Evolutionary conservation across 2,888 invertebrate species (phyloP).

Genomic region (Spilarctia lutea): DNA sequence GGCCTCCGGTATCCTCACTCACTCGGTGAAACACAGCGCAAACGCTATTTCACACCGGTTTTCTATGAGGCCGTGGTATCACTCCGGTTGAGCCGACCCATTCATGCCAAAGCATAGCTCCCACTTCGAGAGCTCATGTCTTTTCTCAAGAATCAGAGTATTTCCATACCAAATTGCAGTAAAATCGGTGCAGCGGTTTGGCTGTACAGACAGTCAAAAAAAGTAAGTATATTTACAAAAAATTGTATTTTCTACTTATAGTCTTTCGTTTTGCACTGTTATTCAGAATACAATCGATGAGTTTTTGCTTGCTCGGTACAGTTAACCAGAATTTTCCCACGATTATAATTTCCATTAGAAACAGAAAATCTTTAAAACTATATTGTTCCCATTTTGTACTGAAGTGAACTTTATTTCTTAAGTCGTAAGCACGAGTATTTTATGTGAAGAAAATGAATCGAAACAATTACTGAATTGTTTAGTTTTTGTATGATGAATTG

Average conservation of each 20-base stretch:
- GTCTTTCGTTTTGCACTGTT: constrained; percentile 17
- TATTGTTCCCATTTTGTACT: constrained; percentile 17
- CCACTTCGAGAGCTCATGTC: too few species aligned
- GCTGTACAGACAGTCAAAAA: background rate
- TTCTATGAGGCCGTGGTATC: too few species aligned
- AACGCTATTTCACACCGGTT: too few species aligned
- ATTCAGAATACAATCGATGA: constrained; percentile 61
- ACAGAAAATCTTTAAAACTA: constrained; percentile 50
- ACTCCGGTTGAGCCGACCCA: too few species aligned
- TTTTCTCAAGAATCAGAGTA: too few species aligned
- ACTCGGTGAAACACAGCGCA: too few species aligned
- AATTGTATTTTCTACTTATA: constrained; percentile 13
- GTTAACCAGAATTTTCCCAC: constrained; percentile 78
- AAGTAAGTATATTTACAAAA: background rate
- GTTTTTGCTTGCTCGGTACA: constrained; percentile 71
- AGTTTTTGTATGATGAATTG: constrained; percentile 20
- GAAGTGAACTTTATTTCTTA: constrained; percentile 25
- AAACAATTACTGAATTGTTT: constrained; percentile 35
- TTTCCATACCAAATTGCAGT: too few species aligned
- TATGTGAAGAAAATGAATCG: constrained; percentile 13
- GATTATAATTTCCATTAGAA: constrained; percentile 70
- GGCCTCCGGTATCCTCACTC: too few species aligned
- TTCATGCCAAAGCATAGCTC: too few species aligned
- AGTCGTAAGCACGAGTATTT: background rate
- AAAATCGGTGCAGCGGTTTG: too few species aligned